A percentile compares a stretch with the other conserved stretches of the same genome.
These are phyloP conservation scores for Uropsilus gracilis DNA, from an alignment of 2,113 vertebrate genomes.

Conservation along the genomic window DNA sequence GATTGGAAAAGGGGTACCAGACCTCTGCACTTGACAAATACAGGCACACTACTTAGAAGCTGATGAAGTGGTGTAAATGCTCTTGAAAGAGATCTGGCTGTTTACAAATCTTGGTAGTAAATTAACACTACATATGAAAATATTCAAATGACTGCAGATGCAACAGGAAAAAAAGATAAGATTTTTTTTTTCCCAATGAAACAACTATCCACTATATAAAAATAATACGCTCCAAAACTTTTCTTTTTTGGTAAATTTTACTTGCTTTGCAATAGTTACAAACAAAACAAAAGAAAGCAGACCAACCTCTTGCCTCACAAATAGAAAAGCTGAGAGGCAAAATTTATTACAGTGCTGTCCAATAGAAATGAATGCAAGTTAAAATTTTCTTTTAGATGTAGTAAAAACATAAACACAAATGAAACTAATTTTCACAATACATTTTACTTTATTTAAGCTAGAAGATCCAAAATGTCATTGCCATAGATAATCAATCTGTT, in stretches of 20 bases:
- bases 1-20: neutral
- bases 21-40: neutral
- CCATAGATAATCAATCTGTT: neutral
- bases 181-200: neutral
- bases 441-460: neutral
- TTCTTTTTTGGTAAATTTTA: neutral
- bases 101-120: neutral
- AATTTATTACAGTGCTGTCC: neutral
- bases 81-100: neutral
- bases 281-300: slow-evolving; percentile 17
- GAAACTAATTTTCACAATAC: neutral
- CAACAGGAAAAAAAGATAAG: neutral
- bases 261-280: neutral
- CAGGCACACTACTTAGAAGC: neutral
- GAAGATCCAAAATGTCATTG: neutral
- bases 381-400: neutral
- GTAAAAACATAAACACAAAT: neutral
- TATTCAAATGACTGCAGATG: neutral
- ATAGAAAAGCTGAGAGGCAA: neutral
- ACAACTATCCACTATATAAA: neutral
- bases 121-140: neutral
- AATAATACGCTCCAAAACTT: neutral
- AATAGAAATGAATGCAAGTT: slow-evolving; percentile 1
- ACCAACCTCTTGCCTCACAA: neutral
- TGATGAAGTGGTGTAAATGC: neutral